phyloP scores from a whole-genome alignment of 2,797 vertebrate genomes.

The Amazonetta brasiliensis region DNA sequence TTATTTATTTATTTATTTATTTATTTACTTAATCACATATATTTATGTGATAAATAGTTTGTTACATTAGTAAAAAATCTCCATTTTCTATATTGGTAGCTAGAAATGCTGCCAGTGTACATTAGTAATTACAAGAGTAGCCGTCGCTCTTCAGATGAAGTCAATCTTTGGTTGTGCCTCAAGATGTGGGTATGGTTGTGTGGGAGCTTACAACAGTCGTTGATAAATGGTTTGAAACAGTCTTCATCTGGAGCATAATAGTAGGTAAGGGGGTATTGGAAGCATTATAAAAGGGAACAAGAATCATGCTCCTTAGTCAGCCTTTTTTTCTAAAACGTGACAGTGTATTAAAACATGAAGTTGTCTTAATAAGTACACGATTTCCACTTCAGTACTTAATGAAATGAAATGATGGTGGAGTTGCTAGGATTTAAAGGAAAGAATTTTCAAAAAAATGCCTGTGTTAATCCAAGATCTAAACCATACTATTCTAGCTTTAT shows the following conservation, averaged over 20 bases:
- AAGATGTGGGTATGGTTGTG: neutral
- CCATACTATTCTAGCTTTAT: neutral
- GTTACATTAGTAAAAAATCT: slow-evolving; percentile 21
- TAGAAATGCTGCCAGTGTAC: neutral
- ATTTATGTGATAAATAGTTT: neutral
- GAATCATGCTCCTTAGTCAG: neutral
- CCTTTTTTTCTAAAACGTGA: neutral
- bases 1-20: no score
- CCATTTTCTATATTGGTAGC: neutral
- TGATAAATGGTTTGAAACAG: neutral
- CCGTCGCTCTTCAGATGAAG: neutral
- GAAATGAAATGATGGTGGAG: neutral
- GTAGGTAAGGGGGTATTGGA: neutral
- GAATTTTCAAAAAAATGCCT: neutral
- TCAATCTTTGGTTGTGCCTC: slow-evolving; percentile 26
- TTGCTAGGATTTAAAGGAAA: neutral
- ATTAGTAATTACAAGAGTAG: slow-evolving; percentile 1
- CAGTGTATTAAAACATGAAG: neutral
- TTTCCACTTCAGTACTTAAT: neutral
- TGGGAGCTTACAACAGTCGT: neutral
- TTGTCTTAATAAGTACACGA: neutral
- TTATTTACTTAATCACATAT: no score
- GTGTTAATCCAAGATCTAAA: neutral
- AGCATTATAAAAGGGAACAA: neutral
- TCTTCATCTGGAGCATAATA: neutral